Base-by-base conservation (phyloP, 2,888 invertebrate genomes). In the Ecliptopera silaceata region DNA sequence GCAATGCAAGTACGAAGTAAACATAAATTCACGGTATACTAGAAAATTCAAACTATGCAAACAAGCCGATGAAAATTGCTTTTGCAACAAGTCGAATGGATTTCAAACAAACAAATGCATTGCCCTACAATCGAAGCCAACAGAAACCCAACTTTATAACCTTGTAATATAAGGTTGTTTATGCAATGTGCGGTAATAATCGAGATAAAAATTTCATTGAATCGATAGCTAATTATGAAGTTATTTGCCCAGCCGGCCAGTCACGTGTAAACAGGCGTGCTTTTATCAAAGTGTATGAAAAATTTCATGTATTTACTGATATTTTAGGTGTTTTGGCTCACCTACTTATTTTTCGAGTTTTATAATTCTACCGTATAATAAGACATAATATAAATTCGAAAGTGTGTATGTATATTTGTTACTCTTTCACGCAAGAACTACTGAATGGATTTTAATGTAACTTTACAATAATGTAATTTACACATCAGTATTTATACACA, bases 51-150 rank as follows among this genome's bases (percentile, higher is more conserved):
- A 45, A 36, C 5, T 29, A 59, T 48, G 46, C 62, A 72, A 72
- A 76, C 68, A 77, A 64, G 8, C 56, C 34, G 34, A 63, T 58
- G 62, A 64, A 66, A 26, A 70, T 66, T 63, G 55, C 52, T 46
- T 64, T 63, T 56, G 58, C 52, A 51, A 52, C 56, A 44, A 18
- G 45, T 46, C 43, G 45, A 47, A 60, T 56, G 43, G 42, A 61
- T 53, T 51, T 38, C 41, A 57, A 57, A 52, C 44, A 57, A 56
- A 55, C 55, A 60, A 36, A 39, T 41, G 11, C 32, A 48, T 22
- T 32, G 46, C 36, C 18, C 13, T 18, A 45, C 20, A 39, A 43
- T 15, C 2, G 11, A 11, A 36, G 18, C 17, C 46, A 52, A 20
- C 43, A 22, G 10, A 53, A 50, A 50, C 22, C n/a, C 11, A 51